Base-by-base conservation (phyloP, 1,140 invertebrate species). In the Manduca sexta region DNA sequence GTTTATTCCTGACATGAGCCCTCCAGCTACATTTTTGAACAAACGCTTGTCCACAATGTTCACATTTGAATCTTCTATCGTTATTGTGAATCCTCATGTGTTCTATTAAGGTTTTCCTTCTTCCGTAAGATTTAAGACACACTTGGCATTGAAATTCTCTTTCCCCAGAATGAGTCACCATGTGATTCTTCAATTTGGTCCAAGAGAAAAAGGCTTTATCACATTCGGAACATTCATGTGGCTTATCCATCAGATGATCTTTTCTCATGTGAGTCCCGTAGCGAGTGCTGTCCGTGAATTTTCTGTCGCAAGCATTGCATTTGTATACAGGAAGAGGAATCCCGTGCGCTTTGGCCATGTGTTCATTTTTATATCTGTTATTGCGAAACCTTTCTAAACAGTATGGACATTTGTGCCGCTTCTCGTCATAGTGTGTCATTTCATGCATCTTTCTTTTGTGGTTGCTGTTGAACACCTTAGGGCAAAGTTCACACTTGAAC, bases 41-140 rank as follows among this genome's bases (percentile, higher is more conserved):
- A 18, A 66, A 74, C 1, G 41, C 42, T 14, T 52, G 49, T 0
- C 41, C 52, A 35, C 82, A 87, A 0, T 78, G 11, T 0, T 59
- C 45, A 26, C 84, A 86, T 10, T 63, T 60, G 21, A 60, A 61
- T 14, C 43, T 35, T 21, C 53, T 64, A 59, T 51, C 86, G 60
- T n/a, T 71, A 53, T 10, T 71, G 65, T 91, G 90, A 29, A 88
- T 86, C 45, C 86, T 82, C 16, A 86, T 61, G 38, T 88, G 88
- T 10, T 76, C 72, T 8, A 76, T 84, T 21, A 88, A 72, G n/a
- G 86, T 79, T 7, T 81, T 83, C 45, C 79, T 77, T 17, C 83
- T 78, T 1, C 79, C 89, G 64, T 84, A 91, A 65, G 60, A 76
- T 44, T 89, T 88, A 6, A 87, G 83, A 67, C 93, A 94, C 14